Percentiles rank a stretch among this genome's conserved stretches.
Conservation (phyloP, 2,797 vertebrate species). For the Bovichtus variegatus region DNA sequence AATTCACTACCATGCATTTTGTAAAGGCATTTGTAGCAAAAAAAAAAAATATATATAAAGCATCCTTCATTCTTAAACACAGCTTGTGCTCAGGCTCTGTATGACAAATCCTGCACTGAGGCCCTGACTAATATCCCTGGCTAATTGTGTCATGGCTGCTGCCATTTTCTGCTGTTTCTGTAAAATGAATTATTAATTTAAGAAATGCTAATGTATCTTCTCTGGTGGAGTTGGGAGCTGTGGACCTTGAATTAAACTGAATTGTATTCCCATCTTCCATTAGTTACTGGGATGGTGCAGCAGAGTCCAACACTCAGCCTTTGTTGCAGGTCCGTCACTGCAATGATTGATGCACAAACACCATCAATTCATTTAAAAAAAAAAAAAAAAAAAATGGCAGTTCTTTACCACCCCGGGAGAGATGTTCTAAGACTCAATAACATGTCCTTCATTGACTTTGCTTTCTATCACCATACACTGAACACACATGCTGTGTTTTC, state of each 20-base stretch:
- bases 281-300: conserved; percentile 28
- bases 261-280: conserved; percentile 25
- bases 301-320: conserved; percentile 26
- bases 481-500: conserved; percentile 6
- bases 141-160: conserved; percentile 68
- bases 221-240: conserved; percentile 52
- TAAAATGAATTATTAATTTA: conserved; percentile 73
- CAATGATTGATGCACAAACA: conserved; percentile 32
- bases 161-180: conserved; percentile 69
- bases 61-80: conserved; percentile 22
- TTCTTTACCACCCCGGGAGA: conserved; percentile 4
- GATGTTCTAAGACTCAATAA: conserved; percentile 10
- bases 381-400: conserved; percentile 9
- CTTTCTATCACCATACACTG: conserved; percentile 4
- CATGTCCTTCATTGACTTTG: conserved; percentile 1
- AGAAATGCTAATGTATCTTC: conserved; percentile 70
- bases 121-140: conserved; percentile 50
- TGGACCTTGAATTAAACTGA: conserved; percentile 65
- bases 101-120: conserved; percentile 17
- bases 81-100: neutral
- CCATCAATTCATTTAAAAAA: conserved; percentile 2
- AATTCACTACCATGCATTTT: conserved; percentile 7
- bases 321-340: conserved; percentile 35
- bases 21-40: neutral
- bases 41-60: neutral